Evolutionary conservation across 1,140 invertebrate genomes (phyloP).

Genomic region (Anastrepha obliqua): DNA sequence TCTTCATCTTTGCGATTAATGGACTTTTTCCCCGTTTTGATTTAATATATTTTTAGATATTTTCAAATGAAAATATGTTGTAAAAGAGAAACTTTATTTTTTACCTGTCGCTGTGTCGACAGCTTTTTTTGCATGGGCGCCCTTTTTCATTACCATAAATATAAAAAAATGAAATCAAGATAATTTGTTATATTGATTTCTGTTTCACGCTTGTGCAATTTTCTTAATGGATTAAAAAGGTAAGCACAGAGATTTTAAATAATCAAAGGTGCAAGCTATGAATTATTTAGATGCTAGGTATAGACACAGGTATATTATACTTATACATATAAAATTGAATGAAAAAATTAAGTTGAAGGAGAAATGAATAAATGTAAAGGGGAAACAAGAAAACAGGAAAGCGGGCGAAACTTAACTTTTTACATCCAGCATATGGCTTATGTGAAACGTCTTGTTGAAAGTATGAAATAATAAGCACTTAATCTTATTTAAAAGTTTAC

Average conservation of each 20-base stretch:
- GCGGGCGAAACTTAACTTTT: too few species aligned
- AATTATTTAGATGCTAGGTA: neutral
- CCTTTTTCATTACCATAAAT: neutral
- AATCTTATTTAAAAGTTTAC: too few species aligned
- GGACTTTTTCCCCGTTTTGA: neutral
- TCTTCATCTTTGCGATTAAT: neutral
- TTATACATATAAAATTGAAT: too few species aligned
- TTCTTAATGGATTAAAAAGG: constrained; percentile 15
- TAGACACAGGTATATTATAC: too few species aligned
- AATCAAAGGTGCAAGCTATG: neutral
- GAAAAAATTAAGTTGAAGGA: too few species aligned
- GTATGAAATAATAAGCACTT: too few species aligned
- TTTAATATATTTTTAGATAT: constrained; percentile 1
- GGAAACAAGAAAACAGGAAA: too few species aligned
- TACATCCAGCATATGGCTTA: too few species aligned
- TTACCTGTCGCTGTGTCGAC: constrained; percentile 12
- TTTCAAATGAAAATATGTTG: neutral
- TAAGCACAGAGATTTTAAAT: neutral
- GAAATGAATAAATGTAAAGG: too few species aligned
- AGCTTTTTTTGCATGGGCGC: neutral
- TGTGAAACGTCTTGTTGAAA: too few species aligned
- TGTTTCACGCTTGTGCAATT: constrained; percentile 32
- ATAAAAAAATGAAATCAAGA: constrained; percentile 30
- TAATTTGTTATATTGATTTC: constrained; percentile 25
- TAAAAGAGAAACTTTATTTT: constrained; percentile 15